Evolutionary conservation across 2,888 invertebrate genomes (phyloP).

Genomic region (Patella pellucida): DNA sequence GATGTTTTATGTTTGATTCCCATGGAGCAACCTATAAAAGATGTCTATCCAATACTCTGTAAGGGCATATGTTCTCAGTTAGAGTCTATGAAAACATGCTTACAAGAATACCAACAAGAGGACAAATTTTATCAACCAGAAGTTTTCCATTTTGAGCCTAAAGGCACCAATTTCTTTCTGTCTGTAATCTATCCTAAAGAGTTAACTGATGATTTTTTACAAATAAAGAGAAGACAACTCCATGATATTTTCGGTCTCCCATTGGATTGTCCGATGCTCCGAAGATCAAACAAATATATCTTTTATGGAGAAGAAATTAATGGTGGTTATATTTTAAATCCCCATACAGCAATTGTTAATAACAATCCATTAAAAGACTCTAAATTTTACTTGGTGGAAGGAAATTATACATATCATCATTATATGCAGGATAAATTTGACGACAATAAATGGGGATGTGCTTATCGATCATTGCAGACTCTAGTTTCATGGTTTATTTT

Average conservation of each 20-base stretch:
- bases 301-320: constrained; percentile 56
- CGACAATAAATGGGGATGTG: constrained; percentile 99
- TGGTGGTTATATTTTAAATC: constrained; percentile 78
- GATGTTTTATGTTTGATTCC: constrained; percentile 4
- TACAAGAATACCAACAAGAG: constrained; percentile 38
- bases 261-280: constrained; percentile 81
- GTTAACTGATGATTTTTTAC: constrained; percentile 78
- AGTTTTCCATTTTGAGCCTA: constrained; percentile 83
- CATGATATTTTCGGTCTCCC: constrained; percentile 82
- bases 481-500: constrained; percentile 92
- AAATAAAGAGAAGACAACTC: constrained; percentile 72
- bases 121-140: constrained; percentile 76
- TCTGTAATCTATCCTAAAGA: constrained; percentile 81
- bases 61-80: constrained; percentile 4
- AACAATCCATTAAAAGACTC: constrained; percentile 50
- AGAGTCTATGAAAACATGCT: not conserved
- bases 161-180: constrained; percentile 82
- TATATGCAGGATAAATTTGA: constrained; percentile 91
- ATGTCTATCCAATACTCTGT: not conserved
- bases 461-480: constrained; percentile 96
- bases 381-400: constrained; percentile 76
- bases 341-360: constrained; percentile 78
- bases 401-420: constrained; percentile 93
- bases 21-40: not conserved
- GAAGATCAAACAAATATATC: constrained; percentile 77